Conservation (phyloP, 2,888 invertebrate genomes). For the Platycheirus rosarum region DNA sequence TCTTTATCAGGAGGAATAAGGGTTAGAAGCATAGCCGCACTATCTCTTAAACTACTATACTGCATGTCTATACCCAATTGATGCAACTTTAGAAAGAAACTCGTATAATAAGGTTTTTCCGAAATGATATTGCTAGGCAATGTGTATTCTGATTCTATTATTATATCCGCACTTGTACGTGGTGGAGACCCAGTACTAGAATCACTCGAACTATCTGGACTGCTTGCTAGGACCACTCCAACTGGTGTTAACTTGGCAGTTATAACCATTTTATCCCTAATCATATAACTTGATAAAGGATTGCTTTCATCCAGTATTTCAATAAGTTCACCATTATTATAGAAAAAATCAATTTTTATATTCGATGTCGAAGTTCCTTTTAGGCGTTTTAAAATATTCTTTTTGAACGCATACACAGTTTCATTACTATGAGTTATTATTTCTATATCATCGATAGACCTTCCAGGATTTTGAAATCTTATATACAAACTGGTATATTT, state of each 20-base stretch:
- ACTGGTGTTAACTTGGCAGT: conserved; percentile 91
- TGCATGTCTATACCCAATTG: conserved; percentile 93
- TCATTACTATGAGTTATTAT: conserved; percentile 97
- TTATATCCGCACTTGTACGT: conserved; percentile 89
- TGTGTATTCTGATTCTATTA: conserved; percentile 92
- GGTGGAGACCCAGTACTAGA: conserved; percentile 97
- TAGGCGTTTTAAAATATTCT: conserved; percentile 86
- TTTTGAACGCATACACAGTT: conserved; percentile 92
- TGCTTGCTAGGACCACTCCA: conserved; percentile 88
- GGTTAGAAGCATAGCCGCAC: conserved; percentile 82
- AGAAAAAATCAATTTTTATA: conserved; percentile 94
- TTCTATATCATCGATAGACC: conserved; percentile 95
- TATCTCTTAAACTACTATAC: conserved; percentile 91
- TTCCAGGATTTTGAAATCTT: conserved; percentile 93
- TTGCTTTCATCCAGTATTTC: conserved; percentile 94
- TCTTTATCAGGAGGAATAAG: conserved; percentile 82
- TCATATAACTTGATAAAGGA: conserved; percentile 91
- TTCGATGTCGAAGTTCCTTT: conserved; percentile 85
- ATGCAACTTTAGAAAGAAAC: conserved; percentile 93
- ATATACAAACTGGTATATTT: conserved; percentile 94
- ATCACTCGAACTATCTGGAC: conserved; percentile 96
- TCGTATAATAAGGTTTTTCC: conserved; percentile 89
- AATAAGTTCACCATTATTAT: conserved; percentile 92
- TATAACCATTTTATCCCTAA: conserved; percentile 93
- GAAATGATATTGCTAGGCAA: conserved; percentile 97